Evolutionary conservation across 1,140 invertebrate species (phyloP).

Genomic region (Penaeus indicus): DNA sequence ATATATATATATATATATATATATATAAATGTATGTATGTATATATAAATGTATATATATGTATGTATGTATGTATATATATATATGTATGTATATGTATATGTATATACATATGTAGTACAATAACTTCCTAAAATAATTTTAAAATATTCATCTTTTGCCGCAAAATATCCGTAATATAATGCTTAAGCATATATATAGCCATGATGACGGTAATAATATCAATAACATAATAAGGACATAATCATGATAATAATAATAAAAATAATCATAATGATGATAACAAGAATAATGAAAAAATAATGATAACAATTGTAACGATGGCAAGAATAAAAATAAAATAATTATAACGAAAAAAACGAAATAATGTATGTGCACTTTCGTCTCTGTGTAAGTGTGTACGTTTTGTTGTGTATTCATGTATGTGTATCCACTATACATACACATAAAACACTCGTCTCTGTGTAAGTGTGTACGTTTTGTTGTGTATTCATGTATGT

Average conservation of each 20-base stretch:
- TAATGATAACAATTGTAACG: no score
- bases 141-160: no score
- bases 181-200: not conserved
- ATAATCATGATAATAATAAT: not conserved
- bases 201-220: not conserved
- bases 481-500: not conserved
- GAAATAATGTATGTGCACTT: not conserved
- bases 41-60: not conserved
- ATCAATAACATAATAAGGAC: not conserved
- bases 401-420: not conserved
- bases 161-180: not conserved
- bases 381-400: not conserved
- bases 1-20: conserved; percentile 30
- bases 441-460: not conserved
- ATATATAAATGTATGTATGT: conserved; percentile 1
- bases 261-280: conserved; percentile 1
- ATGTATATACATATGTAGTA: not conserved
- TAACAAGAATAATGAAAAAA: not conserved
- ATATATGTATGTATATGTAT: conserved; percentile 9
- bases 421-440: not conserved
- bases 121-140: no score
- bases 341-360: conserved; percentile 11
- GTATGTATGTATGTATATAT: conserved; percentile 6
- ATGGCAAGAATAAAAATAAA: no score
- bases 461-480: not conserved